phyloP scores from a whole-genome alignment of 2,888 invertebrate species.

The Monochamus alternatus region DNA sequence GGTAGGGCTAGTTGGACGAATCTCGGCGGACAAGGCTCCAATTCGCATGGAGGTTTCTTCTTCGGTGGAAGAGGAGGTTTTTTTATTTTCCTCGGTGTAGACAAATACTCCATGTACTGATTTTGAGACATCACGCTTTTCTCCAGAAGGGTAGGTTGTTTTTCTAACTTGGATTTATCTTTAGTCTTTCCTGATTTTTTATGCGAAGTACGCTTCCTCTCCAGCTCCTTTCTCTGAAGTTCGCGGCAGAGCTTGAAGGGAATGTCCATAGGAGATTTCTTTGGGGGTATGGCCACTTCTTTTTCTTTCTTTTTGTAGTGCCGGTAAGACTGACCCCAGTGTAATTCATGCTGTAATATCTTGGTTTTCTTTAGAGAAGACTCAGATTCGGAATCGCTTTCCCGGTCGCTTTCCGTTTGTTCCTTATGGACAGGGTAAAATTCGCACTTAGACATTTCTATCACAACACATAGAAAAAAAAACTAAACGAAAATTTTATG shows the following conservation, averaged over 20 bases:
- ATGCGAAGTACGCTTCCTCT: slow-evolving; percentile 26
- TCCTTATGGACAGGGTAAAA: slow-evolving; percentile 26
- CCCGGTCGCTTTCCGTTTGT: neutral
- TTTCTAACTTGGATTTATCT: neutral
- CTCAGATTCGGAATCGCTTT: slow-evolving; percentile 16
- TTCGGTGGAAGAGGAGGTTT: slow-evolving; percentile 43
- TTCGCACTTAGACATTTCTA: slow-evolving; percentile 31
- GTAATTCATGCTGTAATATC: slow-evolving; percentile 49
- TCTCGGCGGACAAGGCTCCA: slow-evolving; percentile 62
- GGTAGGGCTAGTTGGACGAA: slow-evolving; percentile 63
- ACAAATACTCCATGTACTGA: slow-evolving; percentile 60
- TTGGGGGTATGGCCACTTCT: slow-evolving; percentile 42
- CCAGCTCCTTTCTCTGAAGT: slow-evolving; percentile 36
- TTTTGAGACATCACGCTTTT: slow-evolving; percentile 57
- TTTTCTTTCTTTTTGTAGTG: slow-evolving; percentile 42
- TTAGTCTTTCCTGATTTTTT: slow-evolving; percentile 25
- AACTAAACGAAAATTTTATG: neutral
- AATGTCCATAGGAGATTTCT: slow-evolving; percentile 50
- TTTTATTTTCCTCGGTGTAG: slow-evolving; percentile 54
- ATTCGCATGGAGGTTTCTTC: slow-evolving; percentile 49
- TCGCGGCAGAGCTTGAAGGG: slow-evolving; percentile 51
- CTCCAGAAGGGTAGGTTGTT: slow-evolving; percentile 46
- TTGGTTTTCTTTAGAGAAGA: slow-evolving; percentile 3
- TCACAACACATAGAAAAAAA: neutral
- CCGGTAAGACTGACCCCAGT: slow-evolving; percentile 52